Percentiles rank a stretch among this genome's conserved stretches.
These are phyloP conservation scores for Siderastrea siderea DNA, from an alignment of 92 coral and sea anemone species.

Conservation along the genomic window DNA sequence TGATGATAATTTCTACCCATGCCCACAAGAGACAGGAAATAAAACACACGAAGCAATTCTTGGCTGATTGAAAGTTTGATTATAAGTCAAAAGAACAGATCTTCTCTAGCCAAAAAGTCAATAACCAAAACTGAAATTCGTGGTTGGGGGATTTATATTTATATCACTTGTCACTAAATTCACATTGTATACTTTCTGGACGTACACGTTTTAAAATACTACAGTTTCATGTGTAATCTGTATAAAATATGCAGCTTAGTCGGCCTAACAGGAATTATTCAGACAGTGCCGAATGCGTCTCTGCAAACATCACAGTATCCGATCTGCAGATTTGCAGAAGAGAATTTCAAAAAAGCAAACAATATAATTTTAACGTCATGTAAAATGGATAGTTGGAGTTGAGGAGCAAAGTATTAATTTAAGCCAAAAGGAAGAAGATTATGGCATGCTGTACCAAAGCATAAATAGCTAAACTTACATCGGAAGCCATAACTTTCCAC, in stretches of 20 bases:
- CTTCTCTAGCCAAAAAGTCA: too few relatives aligned
- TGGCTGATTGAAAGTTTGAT: too few relatives aligned
- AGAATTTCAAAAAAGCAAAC: background rate
- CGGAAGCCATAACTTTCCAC: constrained; percentile 3
- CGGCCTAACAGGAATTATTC: constrained; percentile 5
- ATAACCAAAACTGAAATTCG: too few relatives aligned
- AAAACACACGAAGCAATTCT: too few relatives aligned
- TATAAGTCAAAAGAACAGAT: too few relatives aligned
- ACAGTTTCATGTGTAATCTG: background rate
- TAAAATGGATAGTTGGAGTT: background rate
- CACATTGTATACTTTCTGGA: background rate
- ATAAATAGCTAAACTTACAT: constrained; percentile 8
- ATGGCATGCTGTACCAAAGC: background rate
- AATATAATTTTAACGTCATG: too few relatives aligned
- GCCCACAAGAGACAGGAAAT: too few relatives aligned
- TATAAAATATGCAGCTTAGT: background rate
- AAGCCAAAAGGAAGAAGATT: background rate
- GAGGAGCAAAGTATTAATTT: background rate
- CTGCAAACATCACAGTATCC: background rate
- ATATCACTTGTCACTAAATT: too few relatives aligned
- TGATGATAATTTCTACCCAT: too few relatives aligned
- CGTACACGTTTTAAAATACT: background rate
- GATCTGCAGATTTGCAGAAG: constrained; percentile 15
- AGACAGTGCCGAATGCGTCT: background rate
- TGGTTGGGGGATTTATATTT: too few relatives aligned